Conservation (phyloP, 1,140 invertebrate species). For the Danaus plexippus region DNA sequence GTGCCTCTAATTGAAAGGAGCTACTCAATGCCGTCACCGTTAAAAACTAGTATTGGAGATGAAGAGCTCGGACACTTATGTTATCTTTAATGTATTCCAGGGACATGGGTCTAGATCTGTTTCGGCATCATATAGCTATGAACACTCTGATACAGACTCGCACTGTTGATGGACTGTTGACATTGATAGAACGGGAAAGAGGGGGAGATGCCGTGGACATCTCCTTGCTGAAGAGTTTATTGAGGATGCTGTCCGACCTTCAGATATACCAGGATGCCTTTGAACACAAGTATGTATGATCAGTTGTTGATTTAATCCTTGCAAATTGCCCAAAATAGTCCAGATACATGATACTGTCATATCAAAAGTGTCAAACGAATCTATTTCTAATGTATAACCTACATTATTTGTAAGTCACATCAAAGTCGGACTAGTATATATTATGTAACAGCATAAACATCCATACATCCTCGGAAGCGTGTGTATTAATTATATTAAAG, state of each 20-base stretch:
- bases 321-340: neutral
- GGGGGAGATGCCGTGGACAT: conserved; percentile 95
- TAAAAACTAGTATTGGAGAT: no score
- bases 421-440: no score
- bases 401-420: no score
- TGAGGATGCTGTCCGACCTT: conserved; percentile 97
- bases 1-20: no score
- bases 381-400: no score
- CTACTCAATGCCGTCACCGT: no score
- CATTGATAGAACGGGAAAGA: conserved; percentile 95
- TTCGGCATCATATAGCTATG: conserved; percentile 93
- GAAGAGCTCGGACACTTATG: no score
- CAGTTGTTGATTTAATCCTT: neutral
- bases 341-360: no score
- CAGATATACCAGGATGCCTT: conserved; percentile 97
- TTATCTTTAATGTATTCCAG: conserved; percentile 59
- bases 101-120: conserved; percentile 98
- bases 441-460: no score
- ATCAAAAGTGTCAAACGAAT: no score
- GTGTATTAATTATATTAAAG: no score
- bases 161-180: conserved; percentile 94
- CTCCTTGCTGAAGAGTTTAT: conserved; percentile 92
- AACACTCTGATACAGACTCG: conserved; percentile 92
- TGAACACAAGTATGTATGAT: conserved; percentile 81
- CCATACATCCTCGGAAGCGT: no score